Evolutionary conservation across 2,797 vertebrate species (phyloP).

Genomic region (Oreortyx pictus): DNA sequence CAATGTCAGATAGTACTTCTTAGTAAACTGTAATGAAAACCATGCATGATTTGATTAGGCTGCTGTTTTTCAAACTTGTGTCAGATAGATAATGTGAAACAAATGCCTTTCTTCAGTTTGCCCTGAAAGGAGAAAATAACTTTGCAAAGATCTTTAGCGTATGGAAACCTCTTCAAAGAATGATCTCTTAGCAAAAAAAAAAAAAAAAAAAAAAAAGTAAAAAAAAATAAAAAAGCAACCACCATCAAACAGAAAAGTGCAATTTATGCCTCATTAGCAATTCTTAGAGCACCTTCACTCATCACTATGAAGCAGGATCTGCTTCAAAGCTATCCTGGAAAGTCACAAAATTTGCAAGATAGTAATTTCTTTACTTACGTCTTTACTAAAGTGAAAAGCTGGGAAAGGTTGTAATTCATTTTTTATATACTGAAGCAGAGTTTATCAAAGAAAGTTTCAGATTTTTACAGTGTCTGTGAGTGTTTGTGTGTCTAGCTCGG

Average conservation of each 20-base stretch:
- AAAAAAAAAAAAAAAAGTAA: too few relatives aligned
- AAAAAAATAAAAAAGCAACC: background rate
- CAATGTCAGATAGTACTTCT: background rate
- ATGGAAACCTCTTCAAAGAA: background rate
- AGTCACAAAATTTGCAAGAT: conserved; percentile 42
- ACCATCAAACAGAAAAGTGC: background rate
- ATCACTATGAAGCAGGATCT: background rate
- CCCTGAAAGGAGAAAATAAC: conserved; percentile 33
- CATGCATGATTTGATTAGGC: background rate
- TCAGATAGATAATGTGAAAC: conserved; percentile 10
- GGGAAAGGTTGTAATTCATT: background rate
- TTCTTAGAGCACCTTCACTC: background rate
- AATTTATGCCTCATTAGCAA: background rate
- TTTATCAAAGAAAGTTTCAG: conserved; percentile 29
- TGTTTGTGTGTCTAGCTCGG: conserved; percentile 35
- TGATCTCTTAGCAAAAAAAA: background rate
- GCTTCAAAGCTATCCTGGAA: conserved; percentile 26
- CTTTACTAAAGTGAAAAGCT: background rate
- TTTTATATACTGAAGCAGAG: background rate
- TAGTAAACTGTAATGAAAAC: conserved; percentile 43
- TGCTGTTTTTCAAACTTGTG: background rate
- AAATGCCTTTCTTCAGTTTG: conserved; percentile 38
- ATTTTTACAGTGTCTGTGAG: background rate
- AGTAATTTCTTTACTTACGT: conserved; percentile 7
- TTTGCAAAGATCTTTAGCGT: conserved; percentile 15